Evolutionary conservation across 2,113 vertebrate species (phyloP), one percentile per base, ranked within the genome.

Genomic region (Dasyornis broadbenti): DNA sequence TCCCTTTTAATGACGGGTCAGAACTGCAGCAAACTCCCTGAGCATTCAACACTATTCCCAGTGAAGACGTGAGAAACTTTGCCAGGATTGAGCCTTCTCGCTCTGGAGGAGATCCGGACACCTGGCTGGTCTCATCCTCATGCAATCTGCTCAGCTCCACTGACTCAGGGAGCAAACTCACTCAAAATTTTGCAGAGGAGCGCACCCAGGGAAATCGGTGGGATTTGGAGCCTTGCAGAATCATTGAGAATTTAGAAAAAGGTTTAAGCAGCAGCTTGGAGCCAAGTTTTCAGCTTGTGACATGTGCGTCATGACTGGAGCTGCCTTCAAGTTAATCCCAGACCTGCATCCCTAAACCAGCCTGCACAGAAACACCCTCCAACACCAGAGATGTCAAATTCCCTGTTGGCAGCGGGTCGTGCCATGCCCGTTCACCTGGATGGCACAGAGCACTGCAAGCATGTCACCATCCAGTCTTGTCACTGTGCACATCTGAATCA

Each of bases 31-130:
- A 72, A 47, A 28, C 54, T 85, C 15, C 0, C 59, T 24, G 10
- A 93, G 71, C 30, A 13, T 30, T 71, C 76, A 63, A 50, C 39
- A n/a, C 40, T 42, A 27, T 22, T 82, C 79, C 60, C 59, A 47
- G 27, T 7, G 30, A 90, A 85, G 42, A 3, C 8, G 17, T 21
- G 11, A 35, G 35, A 73, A 88, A 49, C 64, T 80, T 23, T 52
- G 75, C 82, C 82, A 90, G 56, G 42, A 91, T 77, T 90, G 57
- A n/a, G 47, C 24, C 26, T 75, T 60, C 27, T 11, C 53, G 16
- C 28, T 87, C 81, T 73, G 82, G 64, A 96, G 59, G 39, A 54
- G 78, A 66, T 56, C 75, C 92, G 81, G 68, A 47, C 78, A 90
- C 75, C 90, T 80, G 63, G n/a, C n/a, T n/a, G n/a, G n/a, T 47